Base-by-base conservation (phyloP, 2,113 vertebrate species). In the Centrocercus urophasianus region DNA sequence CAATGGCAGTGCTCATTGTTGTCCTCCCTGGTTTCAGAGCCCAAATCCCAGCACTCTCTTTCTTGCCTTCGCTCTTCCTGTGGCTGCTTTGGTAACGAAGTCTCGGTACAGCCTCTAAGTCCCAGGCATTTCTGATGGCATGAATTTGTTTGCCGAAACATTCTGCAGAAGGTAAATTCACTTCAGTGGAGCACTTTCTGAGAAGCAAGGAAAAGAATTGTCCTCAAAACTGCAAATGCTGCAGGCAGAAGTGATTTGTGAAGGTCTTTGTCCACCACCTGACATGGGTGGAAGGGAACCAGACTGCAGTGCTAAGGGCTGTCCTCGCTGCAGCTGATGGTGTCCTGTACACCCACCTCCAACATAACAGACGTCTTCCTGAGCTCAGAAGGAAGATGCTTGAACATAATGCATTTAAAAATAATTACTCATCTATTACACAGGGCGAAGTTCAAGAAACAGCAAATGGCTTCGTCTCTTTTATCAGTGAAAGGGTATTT, bases 401-500 rank as follows among this genome's bases (percentile, higher is more conserved):
- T 83, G 70, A 80, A 61, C 25, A 71, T 77, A 60, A 88, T 67
- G 42, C 79, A 61, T 77, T 95, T 71, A 14, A 50, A 94, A 77
- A 59, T 83, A 93, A 94, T 92, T 90, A 87, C 85, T 93, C 42
- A 52, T 77, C 66, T 82, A 18, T 83, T 89, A 47, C 77, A 61
- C 47, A 80, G 38, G 71, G 50, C 50, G 45, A 30, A 56, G 5
- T 56, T 85, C 45, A 86, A 71, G 75, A 77, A 94, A 74, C 45
- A 83, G 19, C 84, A 80, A 89, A 93, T 84, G 73, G 43, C 45
- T 86, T 90, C 92, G 73, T 85, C 82, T 90, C 66, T 92, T 82
- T 70, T 70, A 40, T 78, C 88, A 43, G 30, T 6, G 47, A 38
- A 89, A 92, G 52, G 2, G 1, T 54, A 38, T 60, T 82, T 92